A percentile compares a stretch with the other conserved stretches of the same genome.
phyloP scores from a whole-genome alignment of 1,140 invertebrate species.

The Bombyx mandarina region DNA sequence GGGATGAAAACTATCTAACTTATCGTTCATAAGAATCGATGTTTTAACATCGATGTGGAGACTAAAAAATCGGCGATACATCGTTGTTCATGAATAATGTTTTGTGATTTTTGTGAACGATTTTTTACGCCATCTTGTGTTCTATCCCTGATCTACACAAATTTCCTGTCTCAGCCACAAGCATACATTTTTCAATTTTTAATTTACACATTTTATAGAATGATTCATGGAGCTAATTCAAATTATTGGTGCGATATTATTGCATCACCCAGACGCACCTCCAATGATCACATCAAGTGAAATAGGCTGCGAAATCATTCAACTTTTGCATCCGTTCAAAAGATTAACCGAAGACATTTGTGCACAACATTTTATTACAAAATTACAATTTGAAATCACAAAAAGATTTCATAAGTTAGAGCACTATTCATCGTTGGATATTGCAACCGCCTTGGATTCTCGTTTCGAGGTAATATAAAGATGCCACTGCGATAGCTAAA shows the following conservation, averaged over 20 bases:
- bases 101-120: too few species aligned
- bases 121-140: neutral
- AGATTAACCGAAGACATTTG: slow-evolving; percentile 9
- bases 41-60: too few species aligned
- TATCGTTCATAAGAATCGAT: too few species aligned
- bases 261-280: too few species aligned
- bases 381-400: slow-evolving; percentile 10
- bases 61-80: too few species aligned
- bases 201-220: too few species aligned
- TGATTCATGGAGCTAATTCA: too few species aligned
- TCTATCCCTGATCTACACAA: neutral
- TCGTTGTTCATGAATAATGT: too few species aligned
- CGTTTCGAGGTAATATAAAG: slow-evolving; percentile 24
- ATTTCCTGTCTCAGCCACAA: neutral
- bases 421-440: slow-evolving; percentile 15
- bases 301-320: slow-evolving; percentile 1
- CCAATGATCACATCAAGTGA: too few species aligned
- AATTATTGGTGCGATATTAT: too few species aligned
- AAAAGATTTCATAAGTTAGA: slow-evolving; percentile 30
- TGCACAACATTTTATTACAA: slow-evolving; percentile 6
- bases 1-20: too few species aligned
- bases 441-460: slow-evolving; percentile 32
- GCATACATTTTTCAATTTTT: slow-evolving; percentile 4
- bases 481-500: slow-evolving; percentile 18
- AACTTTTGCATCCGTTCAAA: slow-evolving; percentile 8